Base-by-base conservation (phyloP, 2,113 vertebrate genomes). In the Protomyctophum bolini region DNA sequence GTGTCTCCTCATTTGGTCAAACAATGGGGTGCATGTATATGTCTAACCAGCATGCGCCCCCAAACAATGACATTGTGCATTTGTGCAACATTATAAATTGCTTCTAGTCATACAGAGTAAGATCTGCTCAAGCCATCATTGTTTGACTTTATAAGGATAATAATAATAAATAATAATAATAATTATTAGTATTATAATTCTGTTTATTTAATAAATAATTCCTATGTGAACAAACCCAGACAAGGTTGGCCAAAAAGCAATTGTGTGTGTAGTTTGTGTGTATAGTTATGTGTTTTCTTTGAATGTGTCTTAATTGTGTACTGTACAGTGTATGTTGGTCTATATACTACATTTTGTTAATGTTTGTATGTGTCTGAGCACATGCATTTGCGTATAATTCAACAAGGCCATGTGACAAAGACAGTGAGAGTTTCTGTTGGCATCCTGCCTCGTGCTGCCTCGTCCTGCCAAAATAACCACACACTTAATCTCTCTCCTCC, bases 121-220 rank as follows among this genome's bases (percentile, higher is more conserved):
- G 60, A 61, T 73, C 54, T 55, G 72, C 45, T 72, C 71, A 63
- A 60, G 46, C 33, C 65, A 21, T 21, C 28, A 62, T 77, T 78
- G 78, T 67, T 70, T 75, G 86, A 83, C 71, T 5, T 28, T 84
- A 80, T 76, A 77, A 58, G 73, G 77, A 73, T 76, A 68, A 81
- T 80, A 81, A 72, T 66, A 48, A 81, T 83, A 1, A 21, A 21
- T 21, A 21, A 21, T 21, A 21, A 21, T 21, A 21, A 21, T 21
- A 21, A 21, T 21, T 21, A 21, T 21, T 21, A 21, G 1, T 21
- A 21, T 21, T 21, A 21, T 84, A 63, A 87, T 77, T 79, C 72
- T 77, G 80, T 72, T 91, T 92, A 84, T 84, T 87, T 80, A 82
- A 87, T 88, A 77, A 77, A 68, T 41, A 41, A 41, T 41, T 75